phyloP scores from a whole-genome alignment of 2,113 vertebrate genomes.

The Cephalopholis sonnerati region DNA sequence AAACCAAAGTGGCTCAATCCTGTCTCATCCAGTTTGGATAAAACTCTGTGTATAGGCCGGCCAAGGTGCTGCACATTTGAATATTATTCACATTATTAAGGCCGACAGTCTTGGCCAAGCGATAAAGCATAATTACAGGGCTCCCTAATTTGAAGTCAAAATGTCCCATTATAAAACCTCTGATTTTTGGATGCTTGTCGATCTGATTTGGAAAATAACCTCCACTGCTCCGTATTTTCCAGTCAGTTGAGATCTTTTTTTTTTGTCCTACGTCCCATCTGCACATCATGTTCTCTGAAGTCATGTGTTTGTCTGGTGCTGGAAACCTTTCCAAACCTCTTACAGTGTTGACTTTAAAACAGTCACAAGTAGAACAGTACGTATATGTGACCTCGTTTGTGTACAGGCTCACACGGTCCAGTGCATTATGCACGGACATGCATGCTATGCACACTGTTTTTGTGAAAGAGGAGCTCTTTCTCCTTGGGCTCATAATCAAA shows the following conservation, averaged over 20 bases:
- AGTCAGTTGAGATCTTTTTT: neutral
- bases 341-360: neutral
- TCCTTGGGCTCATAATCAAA: neutral
- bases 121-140: neutral
- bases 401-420: neutral
- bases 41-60: neutral
- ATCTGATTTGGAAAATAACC: neutral
- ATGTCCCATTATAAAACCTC: constrained; percentile 2
- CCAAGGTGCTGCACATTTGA: neutral
- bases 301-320: constrained; percentile 12
- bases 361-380: neutral
- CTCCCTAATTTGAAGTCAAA: neutral
- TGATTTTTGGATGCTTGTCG: neutral
- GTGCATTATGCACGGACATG: neutral
- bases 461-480: neutral
- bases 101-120: neutral
- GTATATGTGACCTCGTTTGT: neutral
- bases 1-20: neutral
- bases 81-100: neutral
- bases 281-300: neutral
- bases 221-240: no score
- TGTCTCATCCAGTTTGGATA: neutral
- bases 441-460: neutral
- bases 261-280: neutral
- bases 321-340: neutral